A percentile compares a stretch with the other conserved stretches of the same genome.
Evolutionary conservation across 2,113 vertebrate species (phyloP).

Genomic region (Panthera uncia): DNA sequence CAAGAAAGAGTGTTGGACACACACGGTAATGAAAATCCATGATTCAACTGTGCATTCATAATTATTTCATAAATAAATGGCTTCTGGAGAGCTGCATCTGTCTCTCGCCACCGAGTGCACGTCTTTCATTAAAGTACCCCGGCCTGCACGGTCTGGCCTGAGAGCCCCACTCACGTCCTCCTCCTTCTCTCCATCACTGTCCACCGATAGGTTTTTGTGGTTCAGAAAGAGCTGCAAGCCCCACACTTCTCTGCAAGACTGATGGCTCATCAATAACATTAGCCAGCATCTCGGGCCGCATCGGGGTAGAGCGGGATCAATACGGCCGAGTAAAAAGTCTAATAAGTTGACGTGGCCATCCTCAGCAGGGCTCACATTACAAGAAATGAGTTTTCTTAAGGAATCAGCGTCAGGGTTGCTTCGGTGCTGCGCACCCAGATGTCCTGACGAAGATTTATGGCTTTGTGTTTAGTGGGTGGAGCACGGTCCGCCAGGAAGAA

Average conservation of each 20-base stretch:
- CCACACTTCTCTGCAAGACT: constrained; percentile 94
- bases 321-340: constrained; percentile 94
- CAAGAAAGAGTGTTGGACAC: constrained; percentile 80
- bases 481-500: constrained; percentile 57
- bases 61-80: constrained; percentile 91
- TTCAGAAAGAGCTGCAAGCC: constrained; percentile 93
- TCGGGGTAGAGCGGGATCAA: constrained; percentile 97
- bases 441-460: constrained; percentile 86
- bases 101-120: constrained; percentile 79
- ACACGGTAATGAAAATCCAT: constrained; percentile 85
- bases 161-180: constrained; percentile 92
- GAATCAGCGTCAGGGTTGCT: constrained; percentile 86
- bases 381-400: constrained; percentile 95
- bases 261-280: constrained; percentile 99
- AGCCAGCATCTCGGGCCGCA: constrained; percentile 94
- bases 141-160: constrained; percentile 76
- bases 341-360: constrained; percentile 93
- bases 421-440: constrained; percentile 83
- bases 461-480: constrained; percentile 76
- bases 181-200: constrained; percentile 94
- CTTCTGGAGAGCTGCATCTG: constrained; percentile 84
- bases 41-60: constrained; percentile 85
- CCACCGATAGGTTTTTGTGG: constrained; percentile 91
- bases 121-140: constrained; percentile 86
- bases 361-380: constrained; percentile 90